A percentile compares a stretch with the other conserved stretches of the same genome.
Evolutionary conservation across 2,113 vertebrate species (phyloP).

Genomic region (Morone chrysops): DNA sequence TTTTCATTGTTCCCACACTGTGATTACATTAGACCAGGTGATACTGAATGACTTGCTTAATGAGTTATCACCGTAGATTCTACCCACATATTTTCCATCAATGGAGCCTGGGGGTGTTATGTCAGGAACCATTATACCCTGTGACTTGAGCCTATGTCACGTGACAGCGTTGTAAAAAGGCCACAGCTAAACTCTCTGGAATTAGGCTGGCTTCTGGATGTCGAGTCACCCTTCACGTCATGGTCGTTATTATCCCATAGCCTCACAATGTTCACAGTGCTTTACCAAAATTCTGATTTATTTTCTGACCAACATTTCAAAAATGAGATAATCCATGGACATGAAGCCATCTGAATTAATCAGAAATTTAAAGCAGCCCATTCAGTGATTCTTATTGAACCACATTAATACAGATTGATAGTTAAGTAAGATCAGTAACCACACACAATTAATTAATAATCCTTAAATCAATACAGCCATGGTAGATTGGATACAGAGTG

Average conservation of each 20-base stretch:
- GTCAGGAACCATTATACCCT: slow-evolving; percentile 3
- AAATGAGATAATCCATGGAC: not conserved
- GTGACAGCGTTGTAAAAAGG: not conserved
- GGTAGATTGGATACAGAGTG: slow-evolving; percentile 5
- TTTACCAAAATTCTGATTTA: not conserved
- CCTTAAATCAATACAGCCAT: slow-evolving; percentile 16
- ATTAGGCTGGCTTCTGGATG: not conserved
- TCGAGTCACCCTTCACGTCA: too few relatives aligned
- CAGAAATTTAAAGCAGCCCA: not conserved
- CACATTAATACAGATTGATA: not conserved
- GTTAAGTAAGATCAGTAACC: not conserved
- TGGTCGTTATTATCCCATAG: not conserved
- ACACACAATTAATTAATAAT: not conserved
- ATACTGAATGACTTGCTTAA: not conserved
- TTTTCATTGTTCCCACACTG: not conserved
- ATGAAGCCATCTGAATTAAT: not conserved
- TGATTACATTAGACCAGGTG: not conserved
- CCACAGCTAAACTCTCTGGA: not conserved
- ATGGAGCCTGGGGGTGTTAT: slow-evolving; percentile 2
- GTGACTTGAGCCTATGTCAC: slow-evolving; percentile 36
- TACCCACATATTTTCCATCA: not conserved
- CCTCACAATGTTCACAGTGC: not conserved
- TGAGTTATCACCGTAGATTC: not conserved
- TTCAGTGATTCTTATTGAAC: not conserved
- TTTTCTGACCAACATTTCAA: not conserved